A percentile compares a stretch with the other conserved stretches of the same genome.
Evolutionary conservation across 1,140 invertebrate species (phyloP).

Genomic region (Drosophila takahashii): DNA sequence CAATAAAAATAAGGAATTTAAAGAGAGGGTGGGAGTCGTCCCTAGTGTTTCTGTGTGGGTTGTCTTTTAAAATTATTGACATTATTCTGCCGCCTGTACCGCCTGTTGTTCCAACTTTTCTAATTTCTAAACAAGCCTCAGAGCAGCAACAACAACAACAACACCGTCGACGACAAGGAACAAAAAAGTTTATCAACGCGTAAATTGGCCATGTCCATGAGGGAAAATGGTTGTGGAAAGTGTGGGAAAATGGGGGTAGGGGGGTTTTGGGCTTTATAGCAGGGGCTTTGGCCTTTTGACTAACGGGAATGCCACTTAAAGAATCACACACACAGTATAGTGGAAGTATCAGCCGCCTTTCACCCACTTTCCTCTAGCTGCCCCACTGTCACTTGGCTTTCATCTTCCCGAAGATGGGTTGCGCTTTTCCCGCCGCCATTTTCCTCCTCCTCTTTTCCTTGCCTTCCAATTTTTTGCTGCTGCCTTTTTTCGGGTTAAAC

Average conservation of each 20-base stretch:
- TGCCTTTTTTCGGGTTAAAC: conserved; percentile 66
- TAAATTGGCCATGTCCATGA: conserved; percentile 59
- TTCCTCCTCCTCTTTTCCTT: conserved; percentile 17
- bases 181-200: conserved; percentile 51
- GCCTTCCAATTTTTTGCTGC: conserved; percentile 22
- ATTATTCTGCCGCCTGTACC: conserved; percentile 12
- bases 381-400: conserved; percentile 29
- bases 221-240: neutral
- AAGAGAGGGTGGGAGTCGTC: neutral
- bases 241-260: neutral
- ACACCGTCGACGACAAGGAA: conserved; percentile 6
- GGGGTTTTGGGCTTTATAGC: conserved; percentile 9
- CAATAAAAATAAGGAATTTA: conserved; percentile 7
- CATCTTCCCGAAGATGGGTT: conserved; percentile 3
- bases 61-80: conserved; percentile 51
- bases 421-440: conserved; percentile 6
- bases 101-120: conserved; percentile 37
- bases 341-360: conserved; percentile 22
- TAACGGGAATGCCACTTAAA: conserved; percentile 69
- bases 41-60: conserved; percentile 2
- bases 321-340: conserved; percentile 24
- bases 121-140: conserved; percentile 53
- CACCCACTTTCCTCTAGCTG: conserved; percentile 13
- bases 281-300: conserved; percentile 68
- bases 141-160: conserved; percentile 3